These are phyloP conservation scores for Mesorhabditis sp. DNA, from an alignment of 2,888 invertebrate genomes.

Conservation along the genomic window DNA sequence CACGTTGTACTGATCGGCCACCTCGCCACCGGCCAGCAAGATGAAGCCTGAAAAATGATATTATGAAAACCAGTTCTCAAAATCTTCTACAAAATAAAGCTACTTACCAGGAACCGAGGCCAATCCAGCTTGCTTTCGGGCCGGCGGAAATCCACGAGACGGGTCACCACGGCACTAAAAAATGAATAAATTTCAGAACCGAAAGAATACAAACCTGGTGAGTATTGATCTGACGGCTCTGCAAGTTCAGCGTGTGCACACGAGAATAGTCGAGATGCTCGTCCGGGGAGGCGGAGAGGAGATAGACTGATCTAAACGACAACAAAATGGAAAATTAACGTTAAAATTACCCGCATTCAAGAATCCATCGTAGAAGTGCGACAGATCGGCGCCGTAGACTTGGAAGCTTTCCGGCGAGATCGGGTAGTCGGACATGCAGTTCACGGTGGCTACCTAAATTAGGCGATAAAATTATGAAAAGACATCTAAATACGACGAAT, in stretches of 20 bases:
- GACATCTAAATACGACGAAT: background rate
- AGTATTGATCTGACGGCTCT: slow-evolving; percentile 40
- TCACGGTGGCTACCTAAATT: slow-evolving; percentile 12
- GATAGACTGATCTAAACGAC: slow-evolving; percentile 43
- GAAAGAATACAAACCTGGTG: slow-evolving; percentile 26
- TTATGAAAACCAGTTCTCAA: background rate
- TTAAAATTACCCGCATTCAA: slow-evolving; percentile 38
- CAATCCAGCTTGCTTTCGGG: slow-evolving; percentile 52
- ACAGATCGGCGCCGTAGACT: slow-evolving; percentile 50
- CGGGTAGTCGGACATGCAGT: slow-evolving; percentile 35
- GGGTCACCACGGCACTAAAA: slow-evolving; percentile 16
- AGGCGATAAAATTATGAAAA: background rate
- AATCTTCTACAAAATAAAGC: background rate
- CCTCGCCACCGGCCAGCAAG: slow-evolving; percentile 53
- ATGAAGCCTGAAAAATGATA: slow-evolving; percentile 43
- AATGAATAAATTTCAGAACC: background rate
- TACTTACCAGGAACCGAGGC: slow-evolving; percentile 44
- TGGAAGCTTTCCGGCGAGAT: slow-evolving; percentile 41
- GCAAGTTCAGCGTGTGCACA: slow-evolving; percentile 45
- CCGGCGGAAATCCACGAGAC: slow-evolving; percentile 49
- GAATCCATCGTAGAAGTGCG: slow-evolving; percentile 56
- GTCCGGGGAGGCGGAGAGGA: slow-evolving; percentile 53
- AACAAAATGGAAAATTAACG: no score
- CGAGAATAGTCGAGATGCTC: slow-evolving; percentile 52
- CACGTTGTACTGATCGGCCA: slow-evolving; percentile 48